Percentiles rank a stretch among this genome's conserved stretches.
These are phyloP conservation scores for Scaeva pyrastri DNA, from an alignment of 2,888 invertebrate genomes.

Conservation along the genomic window DNA sequence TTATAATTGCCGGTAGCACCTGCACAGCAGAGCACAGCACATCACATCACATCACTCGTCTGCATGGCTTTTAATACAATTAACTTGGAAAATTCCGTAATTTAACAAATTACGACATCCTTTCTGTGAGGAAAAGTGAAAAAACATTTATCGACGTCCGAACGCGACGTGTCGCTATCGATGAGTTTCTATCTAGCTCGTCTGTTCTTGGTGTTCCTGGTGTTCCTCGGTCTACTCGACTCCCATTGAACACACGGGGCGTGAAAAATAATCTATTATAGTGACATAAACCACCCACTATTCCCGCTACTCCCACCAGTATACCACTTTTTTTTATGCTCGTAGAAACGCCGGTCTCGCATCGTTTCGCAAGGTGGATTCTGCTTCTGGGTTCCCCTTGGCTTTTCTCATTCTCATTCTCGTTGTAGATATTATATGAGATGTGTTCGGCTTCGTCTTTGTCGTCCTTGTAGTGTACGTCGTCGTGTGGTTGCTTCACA, in stretches of 20 bases:
- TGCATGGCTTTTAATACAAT: slow-evolving; percentile 44
- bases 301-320: slow-evolving; percentile 1
- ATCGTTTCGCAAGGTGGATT: slow-evolving; percentile 60
- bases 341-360: slow-evolving; percentile 38
- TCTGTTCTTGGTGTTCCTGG: slow-evolving; percentile 3
- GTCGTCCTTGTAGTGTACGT: slow-evolving; percentile 35
- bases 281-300: slow-evolving; percentile 64
- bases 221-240: slow-evolving; percentile 22
- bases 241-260: slow-evolving; percentile 47
- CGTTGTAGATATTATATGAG: not conserved
- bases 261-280: slow-evolving; percentile 59
- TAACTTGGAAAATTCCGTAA: slow-evolving; percentile 40
- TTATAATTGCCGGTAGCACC: slow-evolving; percentile 48
- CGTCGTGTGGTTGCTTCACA: not conserved
- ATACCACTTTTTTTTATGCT: not conserved
- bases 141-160: slow-evolving; percentile 7
- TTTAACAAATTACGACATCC: slow-evolving; percentile 60
- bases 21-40: not conserved
- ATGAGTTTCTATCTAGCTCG: slow-evolving; percentile 26
- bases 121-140: slow-evolving; percentile 10
- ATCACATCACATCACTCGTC: not conserved
- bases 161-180: slow-evolving; percentile 13
- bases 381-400: slow-evolving; percentile 7
- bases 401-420: not conserved
- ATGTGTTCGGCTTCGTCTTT: slow-evolving; percentile 39